Evolutionary conservation across 2,888 invertebrate species (phyloP), one percentile per base, ranked within the genome.

Genomic region (Ectemnius lituratus): DNA sequence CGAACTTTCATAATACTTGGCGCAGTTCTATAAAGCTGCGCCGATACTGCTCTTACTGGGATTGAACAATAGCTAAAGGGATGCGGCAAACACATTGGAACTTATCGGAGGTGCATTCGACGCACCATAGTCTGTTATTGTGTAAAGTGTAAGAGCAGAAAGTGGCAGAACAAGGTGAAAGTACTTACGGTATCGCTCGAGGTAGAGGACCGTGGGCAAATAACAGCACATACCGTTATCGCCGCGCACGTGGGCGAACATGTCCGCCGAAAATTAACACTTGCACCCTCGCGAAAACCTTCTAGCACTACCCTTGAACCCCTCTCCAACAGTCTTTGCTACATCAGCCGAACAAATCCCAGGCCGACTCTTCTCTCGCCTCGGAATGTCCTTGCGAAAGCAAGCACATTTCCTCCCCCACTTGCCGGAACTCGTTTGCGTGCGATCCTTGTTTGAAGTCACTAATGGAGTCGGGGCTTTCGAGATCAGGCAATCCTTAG

Each of bases 201-300:
- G 84, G 78, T 89, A 89, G 67, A 89, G 86, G 63, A 89, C 86
- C 37, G 88, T 88, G 27, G 89, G 89, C 77, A 89, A 83, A 83
- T 89, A 89, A 86, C 89, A 89, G 86, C 89, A 89, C 86, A 89
- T 88, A 88, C 89, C 89, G 83, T 89, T 89, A 77, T 89, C 89
- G 13, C 88, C 88, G 80, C 89, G 89, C 81, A 89, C 85, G 86
- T 89, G 89, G 73, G 88, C 88, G 77, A 89, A 89, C 89, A 89
- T 89, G 80, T 83, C 76, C 80, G 80, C 76, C 70, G 37, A 37
- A 37, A 79, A 85, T 83, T 84, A 79, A 74, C 75, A 76, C 61
- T 66, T 69, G 58, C 69, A 74, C 70, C 69, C 37, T 37, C 11
- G 8, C 11, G 37, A 11, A 37, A 11, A 37, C 8, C 37, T 37